These are phyloP conservation scores for Corythaeola cristata DNA, from an alignment of 2,113 vertebrate species.

Conservation along the genomic window DNA sequence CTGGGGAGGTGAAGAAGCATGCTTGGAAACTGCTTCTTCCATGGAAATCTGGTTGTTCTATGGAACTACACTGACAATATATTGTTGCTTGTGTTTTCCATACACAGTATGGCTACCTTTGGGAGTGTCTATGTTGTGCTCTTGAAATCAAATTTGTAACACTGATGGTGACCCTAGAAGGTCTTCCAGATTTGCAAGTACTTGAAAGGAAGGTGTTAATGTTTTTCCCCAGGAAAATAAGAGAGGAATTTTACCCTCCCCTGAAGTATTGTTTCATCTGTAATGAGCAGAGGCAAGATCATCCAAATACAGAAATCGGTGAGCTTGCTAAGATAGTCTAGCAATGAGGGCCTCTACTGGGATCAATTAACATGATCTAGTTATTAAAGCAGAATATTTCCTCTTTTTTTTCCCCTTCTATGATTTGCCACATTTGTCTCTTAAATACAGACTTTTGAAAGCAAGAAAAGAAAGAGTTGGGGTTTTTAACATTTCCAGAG, in stretches of 20 bases:
- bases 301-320: background rate
- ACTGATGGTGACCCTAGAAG: background rate
- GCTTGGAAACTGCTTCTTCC: background rate
- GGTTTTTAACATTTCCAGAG: background rate
- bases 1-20: background rate
- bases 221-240: background rate
- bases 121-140: background rate
- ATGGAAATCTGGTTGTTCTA: background rate
- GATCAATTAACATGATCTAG: conserved; percentile 21
- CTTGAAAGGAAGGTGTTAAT: background rate
- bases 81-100: background rate
- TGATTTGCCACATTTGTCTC: background rate
- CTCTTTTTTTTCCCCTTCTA: background rate
- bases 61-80: background rate
- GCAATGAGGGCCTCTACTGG: background rate
- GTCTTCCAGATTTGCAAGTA: background rate
- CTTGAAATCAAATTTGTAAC: background rate
- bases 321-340: background rate
- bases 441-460: background rate
- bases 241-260: background rate
- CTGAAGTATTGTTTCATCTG: conserved; percentile 10
- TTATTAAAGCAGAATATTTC: conserved; percentile 16
- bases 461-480: background rate
- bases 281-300: conserved; percentile 12
- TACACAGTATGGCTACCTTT: accelerated